Base-by-base conservation (phyloP, 2,888 invertebrate genomes). In the Dyspetes luteomarginatus region DNA sequence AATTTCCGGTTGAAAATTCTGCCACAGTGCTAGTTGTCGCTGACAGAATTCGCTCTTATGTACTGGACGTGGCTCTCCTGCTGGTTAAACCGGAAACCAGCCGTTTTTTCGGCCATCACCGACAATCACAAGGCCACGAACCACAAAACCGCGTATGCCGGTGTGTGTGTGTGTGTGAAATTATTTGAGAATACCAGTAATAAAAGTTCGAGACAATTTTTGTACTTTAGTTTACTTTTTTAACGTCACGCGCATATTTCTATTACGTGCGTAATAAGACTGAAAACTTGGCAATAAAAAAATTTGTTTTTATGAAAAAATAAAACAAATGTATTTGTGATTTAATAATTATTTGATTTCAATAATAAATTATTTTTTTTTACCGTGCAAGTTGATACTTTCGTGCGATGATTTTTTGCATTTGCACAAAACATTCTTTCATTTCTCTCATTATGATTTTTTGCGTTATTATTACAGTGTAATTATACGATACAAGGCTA, bases 1-100 rank as follows among this genome's bases (percentile, higher is more conserved):
- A 41, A 74, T 64, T 74, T 79, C 69, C 73, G 78, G 62, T 68
- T 48, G 36, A 73, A n/a, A 73, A 68, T 68, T 58, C 36, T 12
- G 56, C 43, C 45, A 36, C 67, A 12, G 15, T 56, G 24, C 9
- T 43, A n/a, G 48, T 67, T n/a, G n/a, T 19, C 2, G 12, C 56
- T 48, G 15, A n/a, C n/a, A n/a, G n/a, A n/a, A n/a, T 48, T 36
- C 36, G 36, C 36, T 36, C 12, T 36, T 36, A 12, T 36, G 36
- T 36, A 7, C 12, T 43, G 7, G n/a, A n/a, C 28, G 19, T 19
- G 67, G 19, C 36, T 4, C 43, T 36, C 41, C 55, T 52, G 78
- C 52, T 69, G 60, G 15, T 60, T n/a, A 17, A 36, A 68, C 55
- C 73, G 68, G 56, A 69, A 68, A 68, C 55, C 60, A 43, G 28